Evolutionary conservation across 2,113 vertebrate species (phyloP), one percentile per base, ranked within the genome.

Genomic region (Microcebus jonahi): DNA sequence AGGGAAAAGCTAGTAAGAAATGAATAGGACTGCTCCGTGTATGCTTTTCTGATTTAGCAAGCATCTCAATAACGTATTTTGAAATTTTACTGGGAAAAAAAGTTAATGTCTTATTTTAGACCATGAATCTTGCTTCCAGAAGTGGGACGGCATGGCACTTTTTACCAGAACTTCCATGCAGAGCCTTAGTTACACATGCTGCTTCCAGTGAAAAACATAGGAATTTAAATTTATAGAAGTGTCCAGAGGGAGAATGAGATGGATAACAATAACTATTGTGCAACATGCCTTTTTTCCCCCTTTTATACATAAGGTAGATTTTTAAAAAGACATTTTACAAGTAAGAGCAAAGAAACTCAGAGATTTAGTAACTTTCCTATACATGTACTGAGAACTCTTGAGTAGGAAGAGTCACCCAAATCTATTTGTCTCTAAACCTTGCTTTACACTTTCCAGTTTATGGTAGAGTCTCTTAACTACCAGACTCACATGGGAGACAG

Each of bases 111-210:
- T 36, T 18, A 8, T 71, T 82, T 61, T 50, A 61, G 31, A 18
- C 15, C 21, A 21, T 25, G 42, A 76, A 21, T 53, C 21, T 6
- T 76, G 2, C n/a, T 76, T 92, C 73, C 48, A 89, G n/a, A 80
- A 59, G 12, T 27, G 15, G 20, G 13, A 86, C 8, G 50, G 1
- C 4, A 9, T 1, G 4, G 2, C 27, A 18, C 2, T 3, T 36
- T 81, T 81, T 76, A 7, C 4, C 18, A 36, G 4, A 81, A 71
- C n/a, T 86, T 86, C 55, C 1, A 39, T 15, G 14, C 34, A 73
- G 15, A 80, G 1, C 1, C 23, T 89, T 67, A 31, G 6, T 80
- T 45, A 42, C 6, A n/a, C 3, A 25, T 29, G 7, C 1, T 31
- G 34, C 15, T 34, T 67, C 4, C 5, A 75, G 13, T 59, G 63